Conservation (phyloP, 2,113 vertebrate genomes). For the Procavia capensis region DNA sequence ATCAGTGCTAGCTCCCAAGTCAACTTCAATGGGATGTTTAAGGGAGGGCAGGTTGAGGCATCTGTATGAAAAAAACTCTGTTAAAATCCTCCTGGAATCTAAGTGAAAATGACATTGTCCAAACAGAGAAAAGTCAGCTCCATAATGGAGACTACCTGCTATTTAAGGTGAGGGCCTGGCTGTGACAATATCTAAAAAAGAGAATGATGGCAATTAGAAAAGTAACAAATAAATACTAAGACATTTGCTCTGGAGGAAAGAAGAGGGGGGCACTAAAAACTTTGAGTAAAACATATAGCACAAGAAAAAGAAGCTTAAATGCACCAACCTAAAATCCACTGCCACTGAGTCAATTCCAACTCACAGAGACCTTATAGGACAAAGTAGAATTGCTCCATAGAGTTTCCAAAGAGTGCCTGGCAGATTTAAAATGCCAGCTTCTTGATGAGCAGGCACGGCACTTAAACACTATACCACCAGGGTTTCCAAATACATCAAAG, state of each 20-base stretch:
- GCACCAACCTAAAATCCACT: too few relatives aligned
- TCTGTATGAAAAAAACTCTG: background rate
- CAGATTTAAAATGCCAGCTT: too few relatives aligned
- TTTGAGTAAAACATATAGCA: background rate
- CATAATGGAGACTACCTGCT: background rate
- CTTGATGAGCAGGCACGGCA: too few relatives aligned
- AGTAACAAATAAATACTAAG: background rate
- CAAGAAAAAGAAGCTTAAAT: slow-evolving; percentile 44
- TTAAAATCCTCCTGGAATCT: background rate
- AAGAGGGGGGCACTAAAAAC: background rate
- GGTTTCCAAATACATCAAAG: background rate
- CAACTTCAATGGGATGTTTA: background rate
- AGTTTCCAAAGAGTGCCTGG: too few relatives aligned
- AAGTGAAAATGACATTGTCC: slow-evolving; percentile 5
- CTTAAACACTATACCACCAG: too few relatives aligned
- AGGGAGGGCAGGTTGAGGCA: background rate
- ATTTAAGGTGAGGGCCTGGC: background rate
- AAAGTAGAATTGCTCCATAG: too few relatives aligned
- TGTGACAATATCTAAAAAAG: background rate
- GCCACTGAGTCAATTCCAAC: too few relatives aligned
- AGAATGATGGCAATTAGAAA: background rate
- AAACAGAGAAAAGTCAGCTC: background rate
- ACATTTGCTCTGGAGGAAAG: background rate
- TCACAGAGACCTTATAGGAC: too few relatives aligned
- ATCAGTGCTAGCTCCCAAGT: background rate